Evolutionary conservation across 2,888 invertebrate genomes (phyloP).

Genomic region (Congeria kusceri): DNA sequence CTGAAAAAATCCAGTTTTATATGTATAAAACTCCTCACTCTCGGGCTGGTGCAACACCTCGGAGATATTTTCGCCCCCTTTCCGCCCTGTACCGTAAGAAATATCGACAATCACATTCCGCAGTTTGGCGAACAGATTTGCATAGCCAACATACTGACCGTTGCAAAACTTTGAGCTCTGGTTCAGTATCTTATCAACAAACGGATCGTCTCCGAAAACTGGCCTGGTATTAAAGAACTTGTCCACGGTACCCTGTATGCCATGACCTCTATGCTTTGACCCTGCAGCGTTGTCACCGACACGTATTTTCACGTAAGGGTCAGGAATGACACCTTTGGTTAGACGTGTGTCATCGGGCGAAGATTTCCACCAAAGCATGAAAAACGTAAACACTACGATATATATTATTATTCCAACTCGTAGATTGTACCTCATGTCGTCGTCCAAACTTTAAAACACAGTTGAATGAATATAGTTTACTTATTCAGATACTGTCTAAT

Average conservation of each 20-base stretch:
- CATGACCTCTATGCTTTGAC: no score
- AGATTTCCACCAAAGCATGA: background rate
- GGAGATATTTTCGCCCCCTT: conserved; percentile 70
- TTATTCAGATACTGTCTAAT: no score
- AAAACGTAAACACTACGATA: background rate
- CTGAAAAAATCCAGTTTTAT: conserved; percentile 70
- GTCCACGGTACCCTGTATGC: no score
- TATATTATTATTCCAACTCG: background rate
- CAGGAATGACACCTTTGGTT: no score
- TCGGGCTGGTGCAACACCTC: conserved; percentile 73
- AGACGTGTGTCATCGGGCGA: no score
- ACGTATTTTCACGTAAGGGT: no score
- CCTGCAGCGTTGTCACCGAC: no score
- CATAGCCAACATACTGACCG: conserved; percentile 59
- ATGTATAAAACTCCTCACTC: conserved; percentile 67
- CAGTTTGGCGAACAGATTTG: conserved; percentile 57
- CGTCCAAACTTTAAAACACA: no score
- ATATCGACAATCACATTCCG: conserved; percentile 64
- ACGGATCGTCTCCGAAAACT: no score
- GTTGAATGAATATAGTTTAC: no score
- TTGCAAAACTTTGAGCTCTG: conserved; percentile 26
- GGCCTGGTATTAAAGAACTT: no score
- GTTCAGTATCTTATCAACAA: background rate
- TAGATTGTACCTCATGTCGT: background rate
- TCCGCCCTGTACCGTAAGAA: conserved; percentile 43